phyloP scores from a whole-genome alignment of 2,888 invertebrate genomes.

The Therioaphis trifolii region DNA sequence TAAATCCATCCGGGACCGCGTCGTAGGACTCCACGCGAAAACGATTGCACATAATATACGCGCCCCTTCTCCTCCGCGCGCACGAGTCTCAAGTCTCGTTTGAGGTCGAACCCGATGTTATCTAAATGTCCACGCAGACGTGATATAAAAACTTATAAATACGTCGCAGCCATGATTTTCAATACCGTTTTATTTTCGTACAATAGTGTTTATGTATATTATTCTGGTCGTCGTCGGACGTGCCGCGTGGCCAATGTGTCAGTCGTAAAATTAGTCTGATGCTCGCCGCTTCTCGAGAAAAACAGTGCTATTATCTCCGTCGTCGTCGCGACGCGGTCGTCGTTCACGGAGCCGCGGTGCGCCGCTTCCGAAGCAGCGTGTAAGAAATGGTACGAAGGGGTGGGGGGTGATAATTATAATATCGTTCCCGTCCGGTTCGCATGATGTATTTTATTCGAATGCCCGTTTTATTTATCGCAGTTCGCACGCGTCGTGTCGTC shows the following conservation, averaged over 20 bases:
- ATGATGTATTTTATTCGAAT: not conserved
- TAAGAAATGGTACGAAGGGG: no score
- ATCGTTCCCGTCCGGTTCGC: no score
- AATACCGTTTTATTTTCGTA: constrained; percentile 56
- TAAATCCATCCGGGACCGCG: no score
- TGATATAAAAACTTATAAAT: constrained; percentile 40
- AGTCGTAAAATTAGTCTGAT: constrained; percentile 51
- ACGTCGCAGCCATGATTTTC: constrained; percentile 32
- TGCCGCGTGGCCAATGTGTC: constrained; percentile 20
- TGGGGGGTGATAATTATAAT: no score
- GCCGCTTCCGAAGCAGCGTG: not conserved
- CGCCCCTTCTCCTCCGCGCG: no score
- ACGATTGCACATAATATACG: no score
- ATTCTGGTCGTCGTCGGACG: no score
- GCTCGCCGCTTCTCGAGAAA: not conserved
- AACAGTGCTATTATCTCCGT: not conserved
- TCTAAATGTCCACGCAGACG: not conserved
- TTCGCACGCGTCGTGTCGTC: no score
- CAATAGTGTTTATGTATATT: no score
- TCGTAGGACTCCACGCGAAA: no score
- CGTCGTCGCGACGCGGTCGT: not conserved
- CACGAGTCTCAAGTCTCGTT: not conserved
- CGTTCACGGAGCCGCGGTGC: not conserved
- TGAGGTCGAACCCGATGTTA: not conserved
- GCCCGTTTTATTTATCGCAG: constrained; percentile 7